Conservation (phyloP, 2,113 vertebrate genomes). For the Chaetodon auriga region DNA sequence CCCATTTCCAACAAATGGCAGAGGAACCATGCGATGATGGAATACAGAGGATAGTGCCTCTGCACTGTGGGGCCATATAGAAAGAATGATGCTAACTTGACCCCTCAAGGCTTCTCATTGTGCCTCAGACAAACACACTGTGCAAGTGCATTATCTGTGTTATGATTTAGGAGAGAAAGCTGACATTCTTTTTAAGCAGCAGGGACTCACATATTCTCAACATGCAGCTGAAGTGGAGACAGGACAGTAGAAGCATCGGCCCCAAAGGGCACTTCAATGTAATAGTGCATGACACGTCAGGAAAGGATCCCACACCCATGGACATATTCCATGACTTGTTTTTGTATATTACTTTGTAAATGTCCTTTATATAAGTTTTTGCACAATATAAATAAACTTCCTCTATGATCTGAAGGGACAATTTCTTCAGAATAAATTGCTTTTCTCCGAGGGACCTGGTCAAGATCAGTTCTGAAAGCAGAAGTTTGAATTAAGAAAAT, state of each 20-base stretch:
- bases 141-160: constrained; percentile 63
- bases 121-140: constrained; percentile 59
- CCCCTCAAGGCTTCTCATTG: constrained; percentile 68
- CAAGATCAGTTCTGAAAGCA: constrained; percentile 29
- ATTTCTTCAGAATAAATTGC: not conserved
- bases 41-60: constrained; percentile 31
- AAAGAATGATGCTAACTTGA: constrained; percentile 56
- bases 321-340: constrained; percentile 17
- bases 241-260: constrained; percentile 18
- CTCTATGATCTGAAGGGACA: not conserved
- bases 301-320: constrained; percentile 16
- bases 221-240: constrained; percentile 40
- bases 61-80: constrained; percentile 39
- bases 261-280: constrained; percentile 58
- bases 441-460: constrained; percentile 14
- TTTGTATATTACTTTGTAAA: constrained; percentile 6
- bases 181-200: constrained; percentile 40
- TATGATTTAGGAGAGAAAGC: constrained; percentile 56
- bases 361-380: not conserved
- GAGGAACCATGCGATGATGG: constrained; percentile 41
- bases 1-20: constrained; percentile 48
- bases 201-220: constrained; percentile 44
- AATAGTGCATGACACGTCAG: constrained; percentile 48
- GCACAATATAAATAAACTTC: not conserved
- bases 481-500: constrained; percentile 36